Base-by-base conservation (phyloP, 1,140 invertebrate genomes). In the Calephelis nemesis region DNA sequence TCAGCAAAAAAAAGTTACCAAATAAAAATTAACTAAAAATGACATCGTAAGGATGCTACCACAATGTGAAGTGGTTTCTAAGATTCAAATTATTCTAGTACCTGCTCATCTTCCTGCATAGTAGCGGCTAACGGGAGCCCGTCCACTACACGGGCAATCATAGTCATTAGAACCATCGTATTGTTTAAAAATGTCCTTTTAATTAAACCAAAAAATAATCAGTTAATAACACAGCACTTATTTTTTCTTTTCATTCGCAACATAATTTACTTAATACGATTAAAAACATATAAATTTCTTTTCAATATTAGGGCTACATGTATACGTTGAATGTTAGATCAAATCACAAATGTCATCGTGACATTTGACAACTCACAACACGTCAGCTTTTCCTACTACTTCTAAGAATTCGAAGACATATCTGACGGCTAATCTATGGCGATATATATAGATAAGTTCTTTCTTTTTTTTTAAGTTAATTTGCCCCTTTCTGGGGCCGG, bases 41-140 rank as follows among this genome's bases (percentile, higher is more conserved):
- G 4, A 45, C 42, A 9, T 45, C 8, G 42, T 45, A 45, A 9
- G 42, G 42, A 9, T 45, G 42, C 8, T 45, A 45, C 30, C 30
- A 30, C 42, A 45, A 6, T 45, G 42, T 45, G 42, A 45, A 7
- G 42, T 7, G 42, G 8, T 45, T 7, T 42, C 42, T 7, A 7
- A 58, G 47, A 58, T 19, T 63, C 45, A 45, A 30, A 63, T 52
- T 45, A 42, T 12, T 54, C 60, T 45, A 13, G 70, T 93, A 99
- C 98, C 95, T 99, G 97, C 93, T 99, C 98, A 87, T 99, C 98
- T 85, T 99, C 98, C 93, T 99, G 98, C 94, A 99, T 98, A 45
- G 98, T 98, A 47, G 98, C 99, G 45, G 98, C 97, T 74, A 99
- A 90, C 60, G 98, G 98, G 70, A 99, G 93, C 7, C 98, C 98